Evolutionary conservation across 2,113 vertebrate species (phyloP).

Genomic region (Gavia stellata): DNA sequence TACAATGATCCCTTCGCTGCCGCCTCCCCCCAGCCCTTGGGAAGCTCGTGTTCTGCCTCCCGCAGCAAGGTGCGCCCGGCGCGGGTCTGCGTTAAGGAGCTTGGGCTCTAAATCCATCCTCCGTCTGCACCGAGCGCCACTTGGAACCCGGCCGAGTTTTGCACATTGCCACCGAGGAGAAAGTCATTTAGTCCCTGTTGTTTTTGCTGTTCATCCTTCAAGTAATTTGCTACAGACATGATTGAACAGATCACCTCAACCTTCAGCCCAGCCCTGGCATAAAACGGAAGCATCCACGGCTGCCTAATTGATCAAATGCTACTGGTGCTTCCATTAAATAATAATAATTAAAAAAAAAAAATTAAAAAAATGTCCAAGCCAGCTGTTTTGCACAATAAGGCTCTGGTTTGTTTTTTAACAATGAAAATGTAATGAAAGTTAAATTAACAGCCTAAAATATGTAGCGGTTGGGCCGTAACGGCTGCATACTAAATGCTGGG

Average conservation of each 20-base stretch:
- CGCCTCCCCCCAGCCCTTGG: neutral
- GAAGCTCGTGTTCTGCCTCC: neutral
- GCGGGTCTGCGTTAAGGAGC: neutral
- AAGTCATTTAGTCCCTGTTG: neutral
- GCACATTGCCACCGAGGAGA: neutral
- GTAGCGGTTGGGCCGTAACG: neutral
- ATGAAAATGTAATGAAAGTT: constrained; percentile 40
- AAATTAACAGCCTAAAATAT: constrained; percentile 53
- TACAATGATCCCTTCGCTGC: neutral
- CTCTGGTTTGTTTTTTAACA: constrained; percentile 42
- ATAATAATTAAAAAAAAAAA: neutral
- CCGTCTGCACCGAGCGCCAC: neutral
- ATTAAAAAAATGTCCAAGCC: neutral
- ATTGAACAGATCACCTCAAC: constrained; percentile 11
- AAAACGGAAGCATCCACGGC: neutral
- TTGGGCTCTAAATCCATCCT: constrained; percentile 37
- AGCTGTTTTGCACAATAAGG: constrained; percentile 49
- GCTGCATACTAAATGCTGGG: neutral
- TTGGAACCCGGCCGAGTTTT: neutral
- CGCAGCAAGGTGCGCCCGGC: neutral
- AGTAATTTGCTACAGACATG: neutral
- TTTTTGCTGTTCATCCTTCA: constrained; percentile 14
- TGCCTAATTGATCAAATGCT: neutral
- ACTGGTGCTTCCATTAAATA: constrained; percentile 12
- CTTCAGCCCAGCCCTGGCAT: neutral